Percentiles rank a stretch among this genome's conserved stretches.
Evolutionary conservation across 2,888 invertebrate genomes (phyloP).

Genomic region (Drosophila meridionalis): DNA sequence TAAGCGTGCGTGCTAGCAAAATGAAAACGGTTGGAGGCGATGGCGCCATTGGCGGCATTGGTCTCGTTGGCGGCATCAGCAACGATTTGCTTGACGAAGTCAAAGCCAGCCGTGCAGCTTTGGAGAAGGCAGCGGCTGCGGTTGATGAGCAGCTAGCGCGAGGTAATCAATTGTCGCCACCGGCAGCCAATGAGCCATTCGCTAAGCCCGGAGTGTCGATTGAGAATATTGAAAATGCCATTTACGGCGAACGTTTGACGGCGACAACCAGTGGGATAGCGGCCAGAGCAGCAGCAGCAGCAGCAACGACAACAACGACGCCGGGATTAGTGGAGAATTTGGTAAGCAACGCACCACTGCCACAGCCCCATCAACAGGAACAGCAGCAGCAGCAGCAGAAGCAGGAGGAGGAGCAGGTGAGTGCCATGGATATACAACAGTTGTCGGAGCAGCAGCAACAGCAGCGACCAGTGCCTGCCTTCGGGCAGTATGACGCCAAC

Average conservation of each 20-base stretch:
- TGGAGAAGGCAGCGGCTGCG: constrained; percentile 74
- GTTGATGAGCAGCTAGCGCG: constrained; percentile 79
- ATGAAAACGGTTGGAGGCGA: constrained; percentile 13
- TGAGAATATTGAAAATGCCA: constrained; percentile 85
- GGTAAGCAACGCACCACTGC: constrained; percentile 45
- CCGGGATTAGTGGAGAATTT: constrained; percentile 70
- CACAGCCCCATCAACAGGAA: constrained; percentile 14
- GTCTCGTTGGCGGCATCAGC: constrained; percentile 56
- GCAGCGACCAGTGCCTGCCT: constrained; percentile 43
- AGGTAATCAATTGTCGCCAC: constrained; percentile 78
- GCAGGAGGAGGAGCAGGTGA: constrained; percentile 9
- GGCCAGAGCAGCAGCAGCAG: constrained; percentile 24
- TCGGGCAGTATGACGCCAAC: constrained; percentile 56
- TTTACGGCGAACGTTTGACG: constrained; percentile 83
- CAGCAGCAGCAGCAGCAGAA: constrained; percentile 2
- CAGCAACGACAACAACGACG: constrained; percentile 15
- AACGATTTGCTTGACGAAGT: constrained; percentile 76
- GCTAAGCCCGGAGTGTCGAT: constrained; percentile 79
- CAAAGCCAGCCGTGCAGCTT: constrained; percentile 74
- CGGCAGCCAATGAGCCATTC: constrained; percentile 35
- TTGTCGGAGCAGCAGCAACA: constrained; percentile 28
- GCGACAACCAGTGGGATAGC: constrained; percentile 41
- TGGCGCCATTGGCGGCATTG: constrained; percentile 18
- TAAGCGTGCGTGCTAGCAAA: constrained; percentile 50
- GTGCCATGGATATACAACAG: constrained; percentile 7